phyloP scores from a whole-genome alignment of 2,113 vertebrate species.

The Peromyscus maniculatus region DNA sequence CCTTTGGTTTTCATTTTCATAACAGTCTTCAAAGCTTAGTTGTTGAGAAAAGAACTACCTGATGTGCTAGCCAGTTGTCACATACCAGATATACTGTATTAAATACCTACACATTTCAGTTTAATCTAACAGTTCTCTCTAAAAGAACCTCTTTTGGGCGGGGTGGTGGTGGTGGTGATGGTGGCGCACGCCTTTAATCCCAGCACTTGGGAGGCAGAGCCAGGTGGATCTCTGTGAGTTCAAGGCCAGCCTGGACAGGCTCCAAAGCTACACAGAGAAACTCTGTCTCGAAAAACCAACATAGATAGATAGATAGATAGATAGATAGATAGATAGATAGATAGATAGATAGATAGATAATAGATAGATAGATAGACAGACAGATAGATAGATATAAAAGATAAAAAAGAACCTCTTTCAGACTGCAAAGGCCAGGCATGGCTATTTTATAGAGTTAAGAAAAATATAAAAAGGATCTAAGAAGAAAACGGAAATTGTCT shows the following conservation, averaged over 20 bases:
- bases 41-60: not conserved
- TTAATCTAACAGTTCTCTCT: not conserved
- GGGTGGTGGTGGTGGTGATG: too few species aligned
- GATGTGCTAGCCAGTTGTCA: not conserved
- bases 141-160: not conserved
- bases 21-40: conserved; percentile 8
- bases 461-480: conserved; percentile 27
- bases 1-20: not conserved
- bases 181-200: too few species aligned
- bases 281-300: too few species aligned
- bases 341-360: too few species aligned
- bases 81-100: not conserved
- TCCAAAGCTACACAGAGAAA: too few species aligned
- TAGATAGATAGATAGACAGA: too few species aligned
- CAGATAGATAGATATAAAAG: too few species aligned
- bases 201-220: too few species aligned
- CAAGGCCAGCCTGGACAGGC: too few species aligned
- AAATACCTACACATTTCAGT: not conserved
- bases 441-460: not conserved
- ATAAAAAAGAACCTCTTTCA: not conserved
- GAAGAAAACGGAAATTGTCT: conserved; percentile 40
- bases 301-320: too few species aligned
- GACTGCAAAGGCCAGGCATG: conserved; percentile 4
- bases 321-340: too few species aligned
- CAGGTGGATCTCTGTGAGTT: too few species aligned